Conservation (phyloP, 2,113 vertebrate genomes). For the Thunnus thynnus region DNA sequence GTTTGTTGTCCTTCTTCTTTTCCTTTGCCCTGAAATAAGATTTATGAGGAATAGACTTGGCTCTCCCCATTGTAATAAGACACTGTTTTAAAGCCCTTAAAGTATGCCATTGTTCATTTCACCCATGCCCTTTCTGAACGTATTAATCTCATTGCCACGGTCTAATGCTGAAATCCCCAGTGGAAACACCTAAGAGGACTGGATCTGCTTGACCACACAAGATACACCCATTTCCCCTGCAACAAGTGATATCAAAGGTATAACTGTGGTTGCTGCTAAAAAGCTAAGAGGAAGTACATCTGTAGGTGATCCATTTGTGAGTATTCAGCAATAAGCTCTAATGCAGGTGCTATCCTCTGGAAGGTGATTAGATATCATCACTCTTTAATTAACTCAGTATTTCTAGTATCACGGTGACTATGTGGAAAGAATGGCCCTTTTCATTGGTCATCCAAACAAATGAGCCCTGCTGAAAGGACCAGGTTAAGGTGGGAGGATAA, state of each 20-base stretch:
- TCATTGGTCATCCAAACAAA: conserved; percentile 69
- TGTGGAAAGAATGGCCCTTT: conserved; percentile 78
- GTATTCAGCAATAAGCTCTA: conserved; percentile 38
- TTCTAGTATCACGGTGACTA: conserved; percentile 67
- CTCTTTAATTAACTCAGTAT: conserved; percentile 82
- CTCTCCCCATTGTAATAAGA: conserved; percentile 71
- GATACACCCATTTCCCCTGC: conserved; percentile 57
- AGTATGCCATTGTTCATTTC: conserved; percentile 81
- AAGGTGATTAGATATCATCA: conserved; percentile 83
- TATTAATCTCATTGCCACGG: conserved; percentile 77
- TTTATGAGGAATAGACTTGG: conserved; percentile 62
- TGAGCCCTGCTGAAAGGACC: conserved; percentile 69
- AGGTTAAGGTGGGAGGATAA: conserved; percentile 70
- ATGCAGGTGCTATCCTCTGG: conserved; percentile 73
- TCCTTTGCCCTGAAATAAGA: conserved; percentile 51
- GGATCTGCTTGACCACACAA: conserved; percentile 72
- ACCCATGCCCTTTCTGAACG: conserved; percentile 70
- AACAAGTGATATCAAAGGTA: conserved; percentile 64
- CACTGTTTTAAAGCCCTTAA: conserved; percentile 78
- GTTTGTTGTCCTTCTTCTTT: conserved; percentile 50
- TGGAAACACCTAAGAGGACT: conserved; percentile 72
- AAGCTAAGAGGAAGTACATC: conserved; percentile 69
- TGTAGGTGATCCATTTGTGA: conserved; percentile 47
- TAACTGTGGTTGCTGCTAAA: conserved; percentile 11
- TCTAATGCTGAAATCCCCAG: conserved; percentile 77